Percentiles rank a stretch among this genome's conserved stretches.
These are phyloP conservation scores for Lamellibrachia satsuma DNA, from an alignment of 2,888 invertebrate genomes.

Conservation along the genomic window DNA sequence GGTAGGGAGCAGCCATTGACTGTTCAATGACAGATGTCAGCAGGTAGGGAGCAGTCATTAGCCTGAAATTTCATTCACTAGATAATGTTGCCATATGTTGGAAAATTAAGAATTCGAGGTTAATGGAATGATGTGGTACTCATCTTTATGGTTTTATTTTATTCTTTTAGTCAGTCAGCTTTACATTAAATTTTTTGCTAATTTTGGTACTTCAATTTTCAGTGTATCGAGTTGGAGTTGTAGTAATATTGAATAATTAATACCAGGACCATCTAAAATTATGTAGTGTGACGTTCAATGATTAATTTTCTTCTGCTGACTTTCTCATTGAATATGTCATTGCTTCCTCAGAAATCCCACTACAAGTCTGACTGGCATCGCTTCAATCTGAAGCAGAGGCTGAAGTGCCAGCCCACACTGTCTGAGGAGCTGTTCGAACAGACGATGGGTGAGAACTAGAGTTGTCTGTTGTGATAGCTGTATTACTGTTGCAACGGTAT, in stretches of 20 bases:
- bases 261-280: background rate
- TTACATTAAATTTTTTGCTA: too few species aligned
- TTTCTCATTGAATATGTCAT: background rate
- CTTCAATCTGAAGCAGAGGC: conserved; percentile 80
- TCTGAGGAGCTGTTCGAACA: conserved; percentile 71
- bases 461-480: background rate
- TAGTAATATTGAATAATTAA: background rate
- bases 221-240: background rate
- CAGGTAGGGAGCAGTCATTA: background rate
- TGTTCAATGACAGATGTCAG: background rate
- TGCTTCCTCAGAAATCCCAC: conserved; percentile 72
- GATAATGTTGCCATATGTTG: too few species aligned
- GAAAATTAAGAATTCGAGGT: too few species aligned
- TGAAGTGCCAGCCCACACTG: conserved; percentile 71
- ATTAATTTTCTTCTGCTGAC: background rate
- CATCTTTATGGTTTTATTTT: too few species aligned
- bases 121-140: too few species aligned
- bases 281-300: background rate
- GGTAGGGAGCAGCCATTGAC: background rate
- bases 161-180: too few species aligned
- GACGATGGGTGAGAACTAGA: conserved; percentile 46
- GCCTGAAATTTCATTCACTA: too few species aligned
- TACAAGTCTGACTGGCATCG: conserved; percentile 87
- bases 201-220: background rate
- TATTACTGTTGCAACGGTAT: too few species aligned